Evolutionary conservation across 2,888 invertebrate species (phyloP).

Genomic region (Drosophila kambysellisi): DNA sequence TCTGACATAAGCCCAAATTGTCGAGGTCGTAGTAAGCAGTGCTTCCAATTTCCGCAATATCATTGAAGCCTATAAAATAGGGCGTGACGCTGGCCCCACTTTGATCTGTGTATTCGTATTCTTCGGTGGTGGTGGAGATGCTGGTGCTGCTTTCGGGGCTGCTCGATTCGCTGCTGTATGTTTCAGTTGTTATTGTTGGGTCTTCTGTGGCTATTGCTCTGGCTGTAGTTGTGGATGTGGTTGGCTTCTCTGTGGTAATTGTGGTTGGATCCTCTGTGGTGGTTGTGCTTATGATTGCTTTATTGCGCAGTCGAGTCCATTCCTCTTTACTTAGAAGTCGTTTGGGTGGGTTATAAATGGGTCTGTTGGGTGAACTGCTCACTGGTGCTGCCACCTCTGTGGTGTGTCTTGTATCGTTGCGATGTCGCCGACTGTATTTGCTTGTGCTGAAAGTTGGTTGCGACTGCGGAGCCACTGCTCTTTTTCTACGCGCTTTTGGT

Average conservation of each 20-base stretch:
- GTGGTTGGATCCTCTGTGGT: slow-evolving; percentile 20
- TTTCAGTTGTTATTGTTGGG: slow-evolving; percentile 21
- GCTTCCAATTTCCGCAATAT: slow-evolving; percentile 60
- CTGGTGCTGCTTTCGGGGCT: slow-evolving; percentile 42
- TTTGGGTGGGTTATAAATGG: slow-evolving; percentile 8
- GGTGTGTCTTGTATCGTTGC: slow-evolving; percentile 35
- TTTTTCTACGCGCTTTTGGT: slow-evolving; percentile 19
- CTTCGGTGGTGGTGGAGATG: slow-evolving; percentile 40
- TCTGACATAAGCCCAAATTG: slow-evolving; percentile 67
- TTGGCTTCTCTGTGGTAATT: slow-evolving; percentile 14
- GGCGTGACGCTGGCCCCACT: slow-evolving; percentile 52
- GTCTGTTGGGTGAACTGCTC: slow-evolving; percentile 19
- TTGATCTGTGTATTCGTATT: slow-evolving; percentile 42
- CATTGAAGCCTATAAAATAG: slow-evolving; percentile 61
- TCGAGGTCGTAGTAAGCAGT: slow-evolving; percentile 62
- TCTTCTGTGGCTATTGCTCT: slow-evolving; percentile 19
- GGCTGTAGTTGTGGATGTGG: slow-evolving; percentile 11
- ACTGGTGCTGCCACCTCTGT: slow-evolving; percentile 16
- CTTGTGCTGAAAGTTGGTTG: slow-evolving; percentile 50
- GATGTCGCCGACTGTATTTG: slow-evolving; percentile 69
- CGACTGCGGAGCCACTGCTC: slow-evolving; percentile 36
- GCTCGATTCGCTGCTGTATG: slow-evolving; percentile 28
- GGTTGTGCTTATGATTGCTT: slow-evolving; percentile 4
- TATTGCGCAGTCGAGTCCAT: slow-evolving; percentile 46
- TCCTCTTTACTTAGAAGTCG: slow-evolving; percentile 53